Evolutionary conservation across 2,113 vertebrate species (phyloP).

Genomic region (Hystrix brachyura): DNA sequence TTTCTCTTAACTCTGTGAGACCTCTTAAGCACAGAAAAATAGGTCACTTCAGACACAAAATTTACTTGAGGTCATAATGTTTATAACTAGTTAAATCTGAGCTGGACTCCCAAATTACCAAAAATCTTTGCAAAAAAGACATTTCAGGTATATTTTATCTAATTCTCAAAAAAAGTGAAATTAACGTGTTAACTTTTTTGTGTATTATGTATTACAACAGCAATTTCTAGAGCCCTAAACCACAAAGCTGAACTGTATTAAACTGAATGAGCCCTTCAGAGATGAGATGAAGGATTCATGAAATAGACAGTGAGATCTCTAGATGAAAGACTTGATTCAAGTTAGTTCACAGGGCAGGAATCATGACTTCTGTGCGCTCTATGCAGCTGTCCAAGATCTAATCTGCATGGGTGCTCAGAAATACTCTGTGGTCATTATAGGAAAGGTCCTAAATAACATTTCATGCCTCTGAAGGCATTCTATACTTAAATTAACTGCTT

Average conservation of each 20-base stretch:
- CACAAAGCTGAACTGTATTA: slow-evolving; percentile 81
- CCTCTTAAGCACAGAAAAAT: slow-evolving; percentile 31
- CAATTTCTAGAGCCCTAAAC: slow-evolving; percentile 67
- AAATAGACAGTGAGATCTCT: slow-evolving; percentile 73
- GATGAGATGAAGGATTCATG: slow-evolving; percentile 79
- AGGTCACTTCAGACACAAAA: not conserved
- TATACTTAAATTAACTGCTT: slow-evolving; percentile 33
- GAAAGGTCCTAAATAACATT: slow-evolving; percentile 62
- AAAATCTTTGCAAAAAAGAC: not conserved
- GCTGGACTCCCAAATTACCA: slow-evolving; percentile 32
- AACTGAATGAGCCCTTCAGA: slow-evolving; percentile 81
- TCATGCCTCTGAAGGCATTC: slow-evolving; percentile 42
- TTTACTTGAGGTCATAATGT: slow-evolving; percentile 24
- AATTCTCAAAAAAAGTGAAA: slow-evolving; percentile 47
- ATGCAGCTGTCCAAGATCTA: slow-evolving; percentile 77
- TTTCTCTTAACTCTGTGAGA: slow-evolving; percentile 14
- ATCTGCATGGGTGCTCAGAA: slow-evolving; percentile 71
- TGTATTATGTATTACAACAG: slow-evolving; percentile 70
- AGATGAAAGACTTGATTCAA: slow-evolving; percentile 84
- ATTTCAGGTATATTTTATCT: slow-evolving; percentile 54
- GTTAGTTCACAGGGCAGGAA: slow-evolving; percentile 76
- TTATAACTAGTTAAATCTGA: slow-evolving; percentile 52
- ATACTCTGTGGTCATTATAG: slow-evolving; percentile 31
- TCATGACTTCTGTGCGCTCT: slow-evolving; percentile 67
- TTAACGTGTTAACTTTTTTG: slow-evolving; percentile 53